A percentile compares a stretch with the other conserved stretches of the same genome.
Conservation (phyloP, 2,797 vertebrate genomes). For the Gastrophryne carolinensis region DNA sequence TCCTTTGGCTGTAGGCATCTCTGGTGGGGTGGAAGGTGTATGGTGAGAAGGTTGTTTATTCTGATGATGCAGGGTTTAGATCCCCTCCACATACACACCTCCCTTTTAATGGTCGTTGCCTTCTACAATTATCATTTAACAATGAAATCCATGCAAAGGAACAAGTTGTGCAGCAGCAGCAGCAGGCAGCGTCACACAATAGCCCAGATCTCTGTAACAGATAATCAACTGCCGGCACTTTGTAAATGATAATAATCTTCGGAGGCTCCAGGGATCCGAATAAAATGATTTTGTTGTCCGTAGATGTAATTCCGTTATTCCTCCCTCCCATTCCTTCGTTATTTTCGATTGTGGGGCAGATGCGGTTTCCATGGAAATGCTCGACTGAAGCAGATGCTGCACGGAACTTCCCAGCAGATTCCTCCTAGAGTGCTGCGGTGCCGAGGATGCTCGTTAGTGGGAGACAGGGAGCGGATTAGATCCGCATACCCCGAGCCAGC, state of each 20-base stretch:
- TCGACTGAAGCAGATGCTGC: conserved; percentile 53
- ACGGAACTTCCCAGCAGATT: conserved; percentile 59
- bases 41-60: too few species aligned
- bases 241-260: conserved; percentile 19
- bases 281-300: conserved; percentile 13
- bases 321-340: not conserved
- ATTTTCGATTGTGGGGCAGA: conserved; percentile 56
- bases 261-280: not conserved
- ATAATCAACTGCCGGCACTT: not conserved
- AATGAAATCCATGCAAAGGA: too few species aligned
- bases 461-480: conserved; percentile 24
- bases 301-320: conserved; percentile 1
- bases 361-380: conserved; percentile 69
- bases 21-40: too few species aligned
- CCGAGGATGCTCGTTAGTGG: conserved; percentile 47
- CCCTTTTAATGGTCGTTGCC: not conserved
- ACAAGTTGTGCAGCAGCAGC: too few species aligned
- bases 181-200: not conserved
- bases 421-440: conserved; percentile 58
- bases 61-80: too few species aligned
- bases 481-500: not conserved
- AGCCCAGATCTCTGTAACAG: conserved; percentile 2
- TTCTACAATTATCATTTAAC: not conserved
- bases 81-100: conserved; percentile 4
- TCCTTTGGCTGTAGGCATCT: too few species aligned